Evolutionary conservation across 2,113 vertebrate species (phyloP).

Genomic region (Smithornis capensis): DNA sequence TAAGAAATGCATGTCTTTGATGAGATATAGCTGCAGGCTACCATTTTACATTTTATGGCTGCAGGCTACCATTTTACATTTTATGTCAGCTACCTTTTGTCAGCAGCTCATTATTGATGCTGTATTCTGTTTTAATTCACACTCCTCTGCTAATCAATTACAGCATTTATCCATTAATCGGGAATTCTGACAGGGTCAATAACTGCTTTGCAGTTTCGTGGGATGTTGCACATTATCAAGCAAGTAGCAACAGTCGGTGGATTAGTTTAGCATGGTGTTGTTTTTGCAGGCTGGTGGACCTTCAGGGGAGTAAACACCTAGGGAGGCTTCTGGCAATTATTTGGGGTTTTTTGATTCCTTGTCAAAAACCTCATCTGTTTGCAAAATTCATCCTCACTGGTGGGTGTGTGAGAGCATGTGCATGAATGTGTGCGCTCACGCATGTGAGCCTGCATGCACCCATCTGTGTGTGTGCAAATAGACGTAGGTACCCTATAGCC

Average conservation of each 20-base stretch:
- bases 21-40: constrained; percentile 90
- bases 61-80: constrained; percentile 90
- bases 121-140: constrained; percentile 91
- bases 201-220: constrained; percentile 83
- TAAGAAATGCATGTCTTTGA: constrained; percentile 85
- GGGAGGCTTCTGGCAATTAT: constrained; percentile 41
- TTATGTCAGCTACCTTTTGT: constrained; percentile 89
- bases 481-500: not conserved
- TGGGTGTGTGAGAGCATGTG: not conserved
- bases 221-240: constrained; percentile 75
- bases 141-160: constrained; percentile 96
- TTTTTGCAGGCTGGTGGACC: constrained; percentile 64
- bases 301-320: constrained; percentile 61
- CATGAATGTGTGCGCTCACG: constrained; percentile 27
- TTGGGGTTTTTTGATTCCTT: constrained; percentile 11
- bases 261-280: constrained; percentile 45
- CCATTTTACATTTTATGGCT: constrained; percentile 89
- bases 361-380: constrained; percentile 60
- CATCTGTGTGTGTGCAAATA: not conserved
- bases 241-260: constrained; percentile 74
- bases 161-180: constrained; percentile 96
- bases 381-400: constrained; percentile 24
- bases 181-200: constrained; percentile 88
- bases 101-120: constrained; percentile 86
- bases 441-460: constrained; percentile 15